A percentile compares a stretch with the other conserved stretches of the same genome.
These are phyloP conservation scores for Mythimna vitellina DNA, from an alignment of 2,888 invertebrate species.

Conservation along the genomic window DNA sequence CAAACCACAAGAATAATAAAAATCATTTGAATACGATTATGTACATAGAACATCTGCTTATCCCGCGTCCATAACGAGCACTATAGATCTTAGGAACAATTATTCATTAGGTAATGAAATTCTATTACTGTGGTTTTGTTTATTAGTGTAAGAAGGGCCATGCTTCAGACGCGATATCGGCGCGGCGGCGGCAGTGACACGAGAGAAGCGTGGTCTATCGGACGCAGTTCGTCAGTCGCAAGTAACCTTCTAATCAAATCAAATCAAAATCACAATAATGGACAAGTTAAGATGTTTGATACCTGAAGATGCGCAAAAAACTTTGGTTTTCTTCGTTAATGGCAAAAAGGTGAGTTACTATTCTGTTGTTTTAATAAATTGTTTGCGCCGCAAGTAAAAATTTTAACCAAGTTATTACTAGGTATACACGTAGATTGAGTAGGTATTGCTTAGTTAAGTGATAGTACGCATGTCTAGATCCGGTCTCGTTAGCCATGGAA, in stretches of 20 bases:
- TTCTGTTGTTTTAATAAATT: neutral
- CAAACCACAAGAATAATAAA: neutral
- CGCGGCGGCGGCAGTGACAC: slow-evolving; percentile 52
- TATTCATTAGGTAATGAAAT: neutral
- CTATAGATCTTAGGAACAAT: neutral
- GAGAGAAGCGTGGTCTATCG: slow-evolving; percentile 53
- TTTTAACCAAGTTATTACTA: neutral
- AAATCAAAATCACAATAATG: slow-evolving; percentile 24
- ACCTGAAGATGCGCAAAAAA: slow-evolving; percentile 74
- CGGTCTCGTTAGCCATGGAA: neutral
- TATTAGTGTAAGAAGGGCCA: neutral
- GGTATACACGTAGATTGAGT: neutral
- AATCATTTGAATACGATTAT: no score
- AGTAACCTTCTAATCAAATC: slow-evolving; percentile 39
- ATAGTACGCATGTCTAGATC: neutral
- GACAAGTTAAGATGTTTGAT: slow-evolving; percentile 62
- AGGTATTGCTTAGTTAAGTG: neutral
- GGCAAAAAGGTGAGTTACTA: slow-evolving; percentile 90
- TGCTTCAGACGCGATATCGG: slow-evolving; percentile 12
- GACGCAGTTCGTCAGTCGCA: slow-evolving; percentile 38
- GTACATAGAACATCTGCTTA: neutral
- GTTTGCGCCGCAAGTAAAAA: neutral
- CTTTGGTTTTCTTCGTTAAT: slow-evolving; percentile 91
- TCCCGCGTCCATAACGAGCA: neutral
- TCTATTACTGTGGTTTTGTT: neutral